These are phyloP conservation scores for Sinocyclocheilus anshuiensis DNA, from an alignment of 2,113 vertebrate species.

Conservation along the genomic window DNA sequence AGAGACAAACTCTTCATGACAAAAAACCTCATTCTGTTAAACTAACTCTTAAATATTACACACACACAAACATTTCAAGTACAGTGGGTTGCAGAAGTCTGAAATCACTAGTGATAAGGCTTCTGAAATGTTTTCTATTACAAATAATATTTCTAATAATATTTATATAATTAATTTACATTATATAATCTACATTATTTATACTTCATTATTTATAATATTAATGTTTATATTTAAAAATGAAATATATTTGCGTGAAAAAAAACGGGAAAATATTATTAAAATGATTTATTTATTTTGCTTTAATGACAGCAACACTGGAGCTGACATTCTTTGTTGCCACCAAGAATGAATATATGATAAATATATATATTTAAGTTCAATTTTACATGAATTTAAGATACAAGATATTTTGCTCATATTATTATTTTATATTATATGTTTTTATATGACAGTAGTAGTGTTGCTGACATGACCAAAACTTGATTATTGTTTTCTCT, in stretches of 20 bases:
- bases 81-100: not conserved
- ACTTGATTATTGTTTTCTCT: not conserved
- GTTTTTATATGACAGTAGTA: not conserved
- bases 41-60: not conserved
- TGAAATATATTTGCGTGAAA: not conserved
- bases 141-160: not conserved
- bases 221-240: not conserved
- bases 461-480: not conserved
- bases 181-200: too few species aligned
- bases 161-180: not conserved
- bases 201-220: too few species aligned
- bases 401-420: not conserved
- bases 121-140: not conserved
- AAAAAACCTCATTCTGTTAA: slow-evolving; percentile 66
- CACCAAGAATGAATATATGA: not conserved
- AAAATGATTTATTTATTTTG: too few species aligned
- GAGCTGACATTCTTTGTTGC: too few species aligned
- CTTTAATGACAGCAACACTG: not conserved
- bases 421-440: not conserved
- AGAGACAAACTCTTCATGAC: slow-evolving; percentile 61
- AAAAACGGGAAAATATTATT: too few species aligned
- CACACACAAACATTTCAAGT: not conserved
- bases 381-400: not conserved
- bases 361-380: not conserved
- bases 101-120: slow-evolving; percentile 38